A percentile compares a stretch with the other conserved stretches of the same genome.
These are phyloP conservation scores for Tylochromis polylepis DNA, from an alignment of 2,113 vertebrate species.

Conservation along the genomic window DNA sequence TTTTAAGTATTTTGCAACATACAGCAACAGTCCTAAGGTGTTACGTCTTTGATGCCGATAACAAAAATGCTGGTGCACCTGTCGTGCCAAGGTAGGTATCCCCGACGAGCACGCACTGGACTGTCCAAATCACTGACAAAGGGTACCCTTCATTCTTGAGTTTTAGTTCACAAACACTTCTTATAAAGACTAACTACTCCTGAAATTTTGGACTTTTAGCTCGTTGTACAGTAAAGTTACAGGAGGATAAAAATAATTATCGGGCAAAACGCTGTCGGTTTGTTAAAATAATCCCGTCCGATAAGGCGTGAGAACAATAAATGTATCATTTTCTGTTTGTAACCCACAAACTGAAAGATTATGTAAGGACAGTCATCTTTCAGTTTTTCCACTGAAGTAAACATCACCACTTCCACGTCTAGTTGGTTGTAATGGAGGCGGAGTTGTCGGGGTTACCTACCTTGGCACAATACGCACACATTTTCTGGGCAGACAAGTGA, in stretches of 20 bases:
- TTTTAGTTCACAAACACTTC: background rate
- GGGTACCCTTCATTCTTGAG: background rate
- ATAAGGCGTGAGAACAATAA: background rate
- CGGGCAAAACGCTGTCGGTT: background rate
- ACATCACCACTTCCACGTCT: background rate
- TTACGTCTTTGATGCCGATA: background rate
- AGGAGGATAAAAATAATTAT: background rate
- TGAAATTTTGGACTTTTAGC: background rate
- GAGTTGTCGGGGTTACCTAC: background rate
- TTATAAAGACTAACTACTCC: background rate
- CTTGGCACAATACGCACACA: background rate
- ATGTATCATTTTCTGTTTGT: background rate
- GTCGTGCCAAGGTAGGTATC: background rate
- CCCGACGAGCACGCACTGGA: background rate
- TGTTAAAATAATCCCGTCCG: background rate
- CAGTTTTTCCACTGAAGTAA: background rate
- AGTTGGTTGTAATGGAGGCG: background rate
- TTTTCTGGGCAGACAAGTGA: background rate
- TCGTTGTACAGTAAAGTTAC: background rate
- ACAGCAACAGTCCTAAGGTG: background rate
- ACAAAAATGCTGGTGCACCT: background rate
- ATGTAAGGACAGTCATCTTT: background rate
- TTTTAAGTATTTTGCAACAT: background rate
- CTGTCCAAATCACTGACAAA: background rate
- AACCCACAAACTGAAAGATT: background rate